Evolutionary conservation across 1,140 invertebrate species (phyloP), one percentile per base, ranked within the genome.

Genomic region (Zaprionus camerounensis): DNA sequence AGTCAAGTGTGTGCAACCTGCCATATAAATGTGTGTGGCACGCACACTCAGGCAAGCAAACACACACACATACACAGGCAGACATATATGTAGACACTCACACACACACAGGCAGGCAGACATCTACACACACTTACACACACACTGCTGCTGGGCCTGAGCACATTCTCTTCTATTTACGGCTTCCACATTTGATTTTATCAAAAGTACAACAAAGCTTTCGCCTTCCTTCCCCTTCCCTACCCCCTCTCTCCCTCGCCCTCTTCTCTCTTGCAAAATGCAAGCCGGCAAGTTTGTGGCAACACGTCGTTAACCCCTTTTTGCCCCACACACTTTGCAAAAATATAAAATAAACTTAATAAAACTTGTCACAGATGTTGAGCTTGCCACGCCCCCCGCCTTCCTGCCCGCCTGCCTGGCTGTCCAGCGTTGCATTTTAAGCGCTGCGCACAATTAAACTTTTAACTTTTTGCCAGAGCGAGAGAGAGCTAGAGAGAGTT

Each of bases 401-500:
- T 26, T 53, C 41, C 34, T 26, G 13, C 13, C 36, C 20, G 26
- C 53, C 24, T 38, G 20, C 38, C 46, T n/a, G 51, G 2, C 70
- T 62, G 63, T 67, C 56, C 38, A 22, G 38, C 69, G 56, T 79
- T 67, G 62, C 76, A 77, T 78, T 78, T 74, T 76, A 76, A 90
- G 77, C 80, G 85, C 82, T 90, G 81, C 76, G 81, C 85, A 90
- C 85, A 90, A 90, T 90, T 90, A 90, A 90, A 90, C 85, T 90
- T 90, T 90, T 85, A 90, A 90, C 85, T 90, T 88, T 88, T 82
- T 84, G 81, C 56, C 56, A 75, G 28, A 7, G n/a, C 6, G 2
- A 3, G 56, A 72, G 69, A 46, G n/a, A 17, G 15, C 2, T 0
- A n/a, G 15, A 2, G n/a, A 7, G 56, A 73, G 84, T 90, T 90